phyloP scores from a whole-genome alignment of 2,888 invertebrate species.

The Mythimna lalbum region DNA sequence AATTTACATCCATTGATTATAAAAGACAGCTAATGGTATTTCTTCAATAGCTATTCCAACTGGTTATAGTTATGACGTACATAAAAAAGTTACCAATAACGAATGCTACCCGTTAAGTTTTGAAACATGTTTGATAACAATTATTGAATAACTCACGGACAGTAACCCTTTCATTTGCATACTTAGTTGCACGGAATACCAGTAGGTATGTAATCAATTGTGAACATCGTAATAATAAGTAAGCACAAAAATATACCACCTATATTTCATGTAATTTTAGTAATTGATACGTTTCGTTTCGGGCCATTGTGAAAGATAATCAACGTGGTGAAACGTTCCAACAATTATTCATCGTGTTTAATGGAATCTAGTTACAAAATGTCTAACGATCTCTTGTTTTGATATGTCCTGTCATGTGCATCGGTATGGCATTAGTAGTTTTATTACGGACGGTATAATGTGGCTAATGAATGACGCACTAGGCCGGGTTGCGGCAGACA shows the following conservation, averaged over 20 bases:
- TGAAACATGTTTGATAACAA: constrained; percentile 67
- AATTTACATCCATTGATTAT: constrained; percentile 27
- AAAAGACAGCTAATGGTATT: constrained; percentile 9
- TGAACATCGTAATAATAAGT: constrained; percentile 68
- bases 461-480: constrained; percentile 50
- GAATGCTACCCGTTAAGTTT: constrained; percentile 55
- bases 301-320: constrained; percentile 74
- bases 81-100: constrained; percentile 51
- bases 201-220: constrained; percentile 67
- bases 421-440: constrained; percentile 50
- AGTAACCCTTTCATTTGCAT: constrained; percentile 76
- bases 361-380: constrained; percentile 67
- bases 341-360: constrained; percentile 64
- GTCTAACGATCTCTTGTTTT: constrained; percentile 60
- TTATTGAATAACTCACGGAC: constrained; percentile 67
- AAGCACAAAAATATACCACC: constrained; percentile 64
- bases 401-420: constrained; percentile 55
- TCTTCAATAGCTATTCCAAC: constrained; percentile 21
- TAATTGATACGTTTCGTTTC: constrained; percentile 73
- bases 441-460: constrained; percentile 46
- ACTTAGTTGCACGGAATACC: constrained; percentile 63
- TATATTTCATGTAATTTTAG: constrained; percentile 71
- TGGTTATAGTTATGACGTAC: constrained; percentile 38
- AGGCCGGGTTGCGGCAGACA: constrained; percentile 36
- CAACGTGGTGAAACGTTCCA: constrained; percentile 67